Percentiles rank a stretch among this genome's conserved stretches.
These are phyloP conservation scores for Thryonomys swinderianus DNA, from an alignment of 2,113 vertebrate species.

Conservation along the genomic window DNA sequence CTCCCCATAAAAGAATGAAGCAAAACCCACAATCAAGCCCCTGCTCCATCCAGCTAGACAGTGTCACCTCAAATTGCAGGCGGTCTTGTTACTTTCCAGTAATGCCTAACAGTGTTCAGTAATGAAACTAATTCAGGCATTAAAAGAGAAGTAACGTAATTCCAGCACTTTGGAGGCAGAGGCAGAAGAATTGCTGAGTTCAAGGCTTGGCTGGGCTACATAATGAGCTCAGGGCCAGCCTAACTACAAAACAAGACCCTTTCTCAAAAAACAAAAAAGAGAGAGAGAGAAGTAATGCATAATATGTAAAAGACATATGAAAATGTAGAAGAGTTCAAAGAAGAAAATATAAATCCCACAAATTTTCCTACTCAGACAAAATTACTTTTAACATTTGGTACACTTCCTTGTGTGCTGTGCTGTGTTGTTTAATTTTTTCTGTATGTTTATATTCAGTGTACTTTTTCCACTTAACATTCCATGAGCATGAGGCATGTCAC, in stretches of 20 bases:
- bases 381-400: neutral
- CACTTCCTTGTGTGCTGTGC: neutral
- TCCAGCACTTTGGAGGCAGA: too few species aligned
- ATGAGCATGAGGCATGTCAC: neutral
- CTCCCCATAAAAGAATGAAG: neutral
- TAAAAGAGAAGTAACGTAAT: conserved; percentile 45
- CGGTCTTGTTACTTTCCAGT: neutral
- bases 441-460: neutral
- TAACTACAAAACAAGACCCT: too few species aligned
- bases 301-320: neutral
- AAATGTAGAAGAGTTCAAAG: neutral
- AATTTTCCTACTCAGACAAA: neutral
- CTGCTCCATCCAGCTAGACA: neutral
- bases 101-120: neutral
- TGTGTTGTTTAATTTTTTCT: neutral
- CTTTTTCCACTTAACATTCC: neutral
- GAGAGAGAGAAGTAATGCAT: conserved; percentile 13
- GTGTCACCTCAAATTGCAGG: neutral
- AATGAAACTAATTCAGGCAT: neutral
- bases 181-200: too few species aligned
- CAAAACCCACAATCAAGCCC: neutral
- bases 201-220: too few species aligned
- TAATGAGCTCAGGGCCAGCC: too few species aligned
- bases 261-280: too few species aligned
- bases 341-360: conserved; percentile 9